Evolutionary conservation across 2,797 vertebrate species (phyloP), one percentile per base, ranked within the genome.

Genomic region (Sebastes flavidus): DNA sequence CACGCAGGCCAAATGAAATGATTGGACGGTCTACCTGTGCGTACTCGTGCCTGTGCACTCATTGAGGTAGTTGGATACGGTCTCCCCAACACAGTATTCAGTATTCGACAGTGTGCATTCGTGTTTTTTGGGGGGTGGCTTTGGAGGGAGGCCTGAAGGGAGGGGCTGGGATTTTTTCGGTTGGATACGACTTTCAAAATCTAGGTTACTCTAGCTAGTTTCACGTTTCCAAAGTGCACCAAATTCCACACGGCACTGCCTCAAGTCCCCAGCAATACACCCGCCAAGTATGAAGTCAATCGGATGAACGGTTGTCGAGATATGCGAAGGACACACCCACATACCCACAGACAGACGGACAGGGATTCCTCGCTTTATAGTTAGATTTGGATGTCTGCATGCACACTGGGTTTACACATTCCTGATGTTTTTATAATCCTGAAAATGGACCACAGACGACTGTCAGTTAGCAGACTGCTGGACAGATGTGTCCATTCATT

Each of bases 351-450:
- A 6, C 58, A 60, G 27, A 60, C 2, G 16, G 16, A 60, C 49
- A 52, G 20, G 8, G 49, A 52, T 52, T 52, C 49, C 18, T 52
- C 8, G 16, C 27, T 60, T 30, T 60, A 30, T 60, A 18, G 27
- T 60, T 20, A 30, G 58, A 58, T 68, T 56, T 72, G 27, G 32
- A 68, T 49, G 61, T 78, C 46, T 54, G 30, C 60, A 49, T 56
- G 68, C 38, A 62, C 65, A 61, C 71, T 29, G 13, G 0, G 22
- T 76, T 74, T 75, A 58, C 60, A 76, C 72, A 76, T 73, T 78
- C 61, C 76, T 74, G 56, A 68, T 49, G 72, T 46, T 81, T 85
- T 78, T 67, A 79, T 55, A 72, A 75, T 82, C 56, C 54, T 24
- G 13, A 58, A 70, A 68, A 52, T 42, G 59, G 69, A 81, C 65